These are phyloP conservation scores for Neoascia interrupta DNA, from an alignment of 2,888 invertebrate species.

Conservation along the genomic window DNA sequence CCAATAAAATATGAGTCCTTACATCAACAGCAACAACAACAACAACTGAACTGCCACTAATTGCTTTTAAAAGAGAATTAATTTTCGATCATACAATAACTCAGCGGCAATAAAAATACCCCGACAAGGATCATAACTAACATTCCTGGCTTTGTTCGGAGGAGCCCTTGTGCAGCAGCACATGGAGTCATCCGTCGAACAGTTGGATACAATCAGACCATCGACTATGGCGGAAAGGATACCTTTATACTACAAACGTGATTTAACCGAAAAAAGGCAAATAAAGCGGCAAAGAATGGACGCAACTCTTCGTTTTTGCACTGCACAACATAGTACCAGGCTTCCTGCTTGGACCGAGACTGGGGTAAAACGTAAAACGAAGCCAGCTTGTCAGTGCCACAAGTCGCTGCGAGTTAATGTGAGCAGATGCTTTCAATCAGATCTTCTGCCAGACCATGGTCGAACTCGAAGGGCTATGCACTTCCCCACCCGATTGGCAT, in stretches of 20 bases:
- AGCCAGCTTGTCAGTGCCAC: constrained; percentile 44
- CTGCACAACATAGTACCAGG: no score
- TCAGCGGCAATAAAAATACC: constrained; percentile 57
- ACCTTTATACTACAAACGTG: no score
- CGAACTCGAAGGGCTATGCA: no score
- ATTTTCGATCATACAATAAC: constrained; percentile 57
- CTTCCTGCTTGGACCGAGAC: not conserved
- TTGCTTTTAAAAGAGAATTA: constrained; percentile 59
- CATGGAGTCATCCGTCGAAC: constrained; percentile 6
- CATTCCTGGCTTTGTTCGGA: constrained; percentile 41
- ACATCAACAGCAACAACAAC: constrained; percentile 42
- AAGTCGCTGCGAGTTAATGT: constrained; percentile 53
- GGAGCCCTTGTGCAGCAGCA: not conserved
- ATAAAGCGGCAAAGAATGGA: constrained; percentile 50
- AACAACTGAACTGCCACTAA: constrained; percentile 41
- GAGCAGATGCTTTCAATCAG: constrained; percentile 69
- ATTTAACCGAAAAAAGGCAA: constrained; percentile 62
- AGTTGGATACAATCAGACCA: constrained; percentile 39
- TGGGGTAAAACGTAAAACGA: not conserved
- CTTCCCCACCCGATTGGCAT: not conserved
- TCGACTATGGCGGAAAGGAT: constrained; percentile 26
- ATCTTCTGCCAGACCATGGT: constrained; percentile 34
- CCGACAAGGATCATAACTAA: constrained; percentile 59
- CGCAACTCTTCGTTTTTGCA: constrained; percentile 32
- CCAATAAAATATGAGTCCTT: constrained; percentile 46